A percentile compares a stretch with the other conserved stretches of the same genome.
Conservation (phyloP, 2,888 invertebrate genomes). For the Mesoligia furuncula region DNA sequence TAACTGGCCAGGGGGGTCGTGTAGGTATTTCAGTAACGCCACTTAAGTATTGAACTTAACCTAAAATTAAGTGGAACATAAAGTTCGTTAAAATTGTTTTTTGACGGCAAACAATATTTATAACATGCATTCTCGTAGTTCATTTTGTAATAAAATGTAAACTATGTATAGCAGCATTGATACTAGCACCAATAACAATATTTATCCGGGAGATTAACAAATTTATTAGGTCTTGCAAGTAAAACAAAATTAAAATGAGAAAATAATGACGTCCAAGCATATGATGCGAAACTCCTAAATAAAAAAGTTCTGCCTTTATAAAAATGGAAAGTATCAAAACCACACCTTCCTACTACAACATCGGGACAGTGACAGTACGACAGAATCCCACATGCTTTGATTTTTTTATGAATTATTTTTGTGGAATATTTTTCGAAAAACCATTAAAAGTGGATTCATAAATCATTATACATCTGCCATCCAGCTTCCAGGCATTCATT, state of each 20-base stretch:
- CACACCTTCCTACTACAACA: slow-evolving; percentile 42
- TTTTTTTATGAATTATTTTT: slow-evolving; percentile 81
- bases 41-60: no score
- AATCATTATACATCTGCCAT: slow-evolving; percentile 87
- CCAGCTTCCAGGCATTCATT: slow-evolving; percentile 74
- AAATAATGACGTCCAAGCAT: neutral
- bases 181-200: neutral
- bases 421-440: slow-evolving; percentile 85
- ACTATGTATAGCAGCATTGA: neutral
- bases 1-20: no score
- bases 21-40: no score
- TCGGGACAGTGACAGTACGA: slow-evolving; percentile 76
- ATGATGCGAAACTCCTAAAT: neutral
- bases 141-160: no score
- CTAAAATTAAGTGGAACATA: no score
- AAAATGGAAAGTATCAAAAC: slow-evolving; percentile 70
- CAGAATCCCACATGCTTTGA: slow-evolving; percentile 85
- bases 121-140: no score
- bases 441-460: slow-evolving; percentile 86
- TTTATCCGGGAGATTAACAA: no score
- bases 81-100: no score
- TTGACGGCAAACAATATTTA: no score
- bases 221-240: no score
- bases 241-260: neutral
- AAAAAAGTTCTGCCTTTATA: neutral